phyloP scores from a whole-genome alignment of 92 coral and sea anemone genomes.

The Phymanthus crucifer region DNA sequence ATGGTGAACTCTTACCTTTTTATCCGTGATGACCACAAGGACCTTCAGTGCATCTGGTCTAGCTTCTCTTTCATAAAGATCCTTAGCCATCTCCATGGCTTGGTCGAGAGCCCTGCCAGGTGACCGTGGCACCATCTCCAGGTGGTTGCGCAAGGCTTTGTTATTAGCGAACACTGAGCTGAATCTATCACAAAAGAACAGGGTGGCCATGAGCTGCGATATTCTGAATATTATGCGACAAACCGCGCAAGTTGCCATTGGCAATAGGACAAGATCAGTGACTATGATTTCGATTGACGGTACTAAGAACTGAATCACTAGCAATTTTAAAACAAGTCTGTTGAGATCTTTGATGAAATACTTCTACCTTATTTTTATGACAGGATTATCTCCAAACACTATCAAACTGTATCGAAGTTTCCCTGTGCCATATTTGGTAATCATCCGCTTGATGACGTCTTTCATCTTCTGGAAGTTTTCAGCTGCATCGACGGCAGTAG shows the following conservation, averaged over 20 bases:
- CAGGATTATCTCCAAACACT: conserved; percentile 52
- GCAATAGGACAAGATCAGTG: no score
- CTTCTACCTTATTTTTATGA: conserved; percentile 23
- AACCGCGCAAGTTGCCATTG: no score
- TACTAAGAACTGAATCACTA: no score
- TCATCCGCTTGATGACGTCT: conserved; percentile 63
- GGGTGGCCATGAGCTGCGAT: no score
- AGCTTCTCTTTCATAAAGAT: conserved; percentile 51
- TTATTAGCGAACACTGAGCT: conserved; percentile 36
- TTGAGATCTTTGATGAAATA: conserved; percentile 27
- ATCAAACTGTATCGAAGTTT: conserved; percentile 63
- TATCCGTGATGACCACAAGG: conserved; percentile 81
- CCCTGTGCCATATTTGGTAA: conserved; percentile 61
- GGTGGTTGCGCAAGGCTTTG: conserved; percentile 8
- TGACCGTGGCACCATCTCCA: conserved; percentile 15
- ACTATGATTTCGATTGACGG: no score
- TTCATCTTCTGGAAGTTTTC: conserved; percentile 72
- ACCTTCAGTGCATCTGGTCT: conserved; percentile 71
- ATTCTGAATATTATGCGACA: no score
- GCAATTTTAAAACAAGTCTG: no score
- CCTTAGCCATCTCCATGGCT: conserved; percentile 63
- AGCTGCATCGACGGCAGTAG: conserved; percentile 59
- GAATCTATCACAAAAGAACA: conserved; percentile 37
- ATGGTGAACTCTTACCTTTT: conserved; percentile 36
- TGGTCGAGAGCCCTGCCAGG: conserved; percentile 69